Base-by-base conservation (phyloP, 2,888 invertebrate species). In the Zaprionus bogoriensis region DNA sequence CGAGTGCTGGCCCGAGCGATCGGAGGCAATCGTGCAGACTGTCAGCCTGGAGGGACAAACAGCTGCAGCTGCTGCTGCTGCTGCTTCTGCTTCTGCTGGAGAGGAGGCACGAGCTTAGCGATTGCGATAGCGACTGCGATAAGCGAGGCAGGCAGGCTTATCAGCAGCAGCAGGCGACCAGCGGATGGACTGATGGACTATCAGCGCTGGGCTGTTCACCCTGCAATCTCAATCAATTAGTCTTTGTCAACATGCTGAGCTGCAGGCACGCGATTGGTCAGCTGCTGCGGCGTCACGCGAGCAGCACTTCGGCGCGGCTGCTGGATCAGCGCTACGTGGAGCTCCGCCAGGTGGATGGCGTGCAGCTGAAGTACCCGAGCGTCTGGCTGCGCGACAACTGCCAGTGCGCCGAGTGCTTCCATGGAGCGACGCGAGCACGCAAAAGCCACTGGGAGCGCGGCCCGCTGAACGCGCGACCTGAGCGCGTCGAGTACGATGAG, bases 381-480 rank as follows among this genome's bases (percentile, higher is more conserved):
- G 92, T 95, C 28, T 96, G 95, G 95, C 88, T 95, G 17, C 90
- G 95, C 70, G 95, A 96, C 87, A 95, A 95, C 87, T 95, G 95
- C 73, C 94, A 93, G 66, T 95, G 95, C 79, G 88, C 92, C 32
- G 85, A 92, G 48, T 96, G 95, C 79, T 95, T 94, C 85, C 94
- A 95, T 77, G 78, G 84, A 4, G 89, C 92, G 2, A 93, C 95
- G 0, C 92, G 93, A 79, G 94, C 94, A 61, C 90, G 95, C 38
- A 93, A 92, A 20, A 90, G 94, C 10, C 92, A 94, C 76, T 93
- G 94, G 93, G 91, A 91, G 68, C 90, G 92, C 0, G 71, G 71
- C 2, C 74, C 78, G 23, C 92, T 93, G 64, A 90, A 93, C 68
- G 72, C 92, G 0, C 87, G 92, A 52, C 88, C 71, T 10, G 28